Evolutionary conservation across 2,113 vertebrate species (phyloP).

Genomic region (Hyperoodon ampullatus): DNA sequence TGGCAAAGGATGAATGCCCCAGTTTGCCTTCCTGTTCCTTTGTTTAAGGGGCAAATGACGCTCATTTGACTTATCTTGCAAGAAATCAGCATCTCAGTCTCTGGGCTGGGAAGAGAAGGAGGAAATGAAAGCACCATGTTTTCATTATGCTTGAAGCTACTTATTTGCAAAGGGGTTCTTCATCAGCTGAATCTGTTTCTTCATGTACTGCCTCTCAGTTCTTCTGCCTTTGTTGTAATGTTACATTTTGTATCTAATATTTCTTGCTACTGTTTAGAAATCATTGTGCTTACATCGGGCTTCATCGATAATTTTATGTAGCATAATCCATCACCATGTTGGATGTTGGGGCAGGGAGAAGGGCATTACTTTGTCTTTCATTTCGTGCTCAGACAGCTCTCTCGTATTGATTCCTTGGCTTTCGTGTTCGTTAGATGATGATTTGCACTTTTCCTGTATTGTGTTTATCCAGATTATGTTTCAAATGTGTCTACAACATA

Average conservation of each 20-base stretch:
- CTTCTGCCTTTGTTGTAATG: constrained; percentile 19
- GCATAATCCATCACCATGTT: constrained; percentile 69
- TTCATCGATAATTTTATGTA: constrained; percentile 78
- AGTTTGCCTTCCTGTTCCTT: constrained; percentile 29
- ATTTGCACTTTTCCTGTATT: constrained; percentile 84
- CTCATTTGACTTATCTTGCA: not conserved
- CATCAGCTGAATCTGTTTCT: constrained; percentile 6
- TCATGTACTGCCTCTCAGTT: not conserved
- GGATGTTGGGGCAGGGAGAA: constrained; percentile 71
- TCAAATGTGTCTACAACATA: constrained; percentile 50
- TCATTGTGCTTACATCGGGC: constrained; percentile 63
- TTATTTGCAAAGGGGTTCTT: constrained; percentile 44
- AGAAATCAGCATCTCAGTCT: not conserved
- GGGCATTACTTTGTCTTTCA: constrained; percentile 79
- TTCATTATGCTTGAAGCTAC: constrained; percentile 7
- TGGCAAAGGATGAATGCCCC: constrained; percentile 38
- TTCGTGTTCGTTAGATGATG: constrained; percentile 83
- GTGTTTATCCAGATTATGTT: constrained; percentile 72
- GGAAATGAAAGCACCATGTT: not conserved
- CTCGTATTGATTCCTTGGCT: constrained; percentile 85
- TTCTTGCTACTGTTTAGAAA: constrained; percentile 54
- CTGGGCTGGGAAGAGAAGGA: not conserved
- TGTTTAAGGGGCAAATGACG: constrained; percentile 3
- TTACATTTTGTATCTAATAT: constrained; percentile 56
- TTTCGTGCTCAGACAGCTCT: constrained; percentile 74